Percentiles rank a stretch among this genome's conserved stretches.
Conservation (phyloP, 2,797 vertebrate species). For the Gymnoscopelus braueri region DNA sequence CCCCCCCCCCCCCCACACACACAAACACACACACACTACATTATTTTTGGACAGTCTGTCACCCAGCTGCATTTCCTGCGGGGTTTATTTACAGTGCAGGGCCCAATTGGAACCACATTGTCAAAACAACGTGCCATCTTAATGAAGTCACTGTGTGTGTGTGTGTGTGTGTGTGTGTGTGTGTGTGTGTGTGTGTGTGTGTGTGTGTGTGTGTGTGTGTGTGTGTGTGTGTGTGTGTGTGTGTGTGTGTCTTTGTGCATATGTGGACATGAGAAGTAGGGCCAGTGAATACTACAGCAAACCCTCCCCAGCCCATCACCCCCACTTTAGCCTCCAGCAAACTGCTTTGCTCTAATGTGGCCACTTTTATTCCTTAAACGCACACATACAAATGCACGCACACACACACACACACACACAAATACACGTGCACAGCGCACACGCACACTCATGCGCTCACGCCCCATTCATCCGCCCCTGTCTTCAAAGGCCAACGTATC, state of each 20-base stretch:
- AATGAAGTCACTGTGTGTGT: constrained; percentile 67
- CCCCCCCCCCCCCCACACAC: neutral
- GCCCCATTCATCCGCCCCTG: too few relatives aligned
- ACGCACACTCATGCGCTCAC: too few relatives aligned
- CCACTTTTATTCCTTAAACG: constrained; percentile 47
- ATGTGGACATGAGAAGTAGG: constrained; percentile 6
- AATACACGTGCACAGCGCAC: too few relatives aligned
- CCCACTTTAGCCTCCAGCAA: constrained; percentile 50
- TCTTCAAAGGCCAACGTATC: constrained; percentile 59
- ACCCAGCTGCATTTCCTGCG: constrained; percentile 79
- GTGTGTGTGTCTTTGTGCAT: too few relatives aligned
- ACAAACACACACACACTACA: constrained; percentile 22
- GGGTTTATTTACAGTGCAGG: constrained; percentile 76
- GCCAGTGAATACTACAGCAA: constrained; percentile 30
- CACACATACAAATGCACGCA: too few relatives aligned
- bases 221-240: neutral
- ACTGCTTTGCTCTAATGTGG: constrained; percentile 59
- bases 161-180: constrained; percentile 44
- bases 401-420: too few relatives aligned
- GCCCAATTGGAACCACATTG: constrained; percentile 74
- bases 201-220: constrained; percentile 27
- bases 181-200: constrained; percentile 36
- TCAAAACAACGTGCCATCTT: constrained; percentile 61
- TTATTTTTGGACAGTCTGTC: constrained; percentile 72
- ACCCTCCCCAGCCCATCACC: constrained; percentile 33